A percentile compares a stretch with the other conserved stretches of the same genome.
Evolutionary conservation across 2,888 invertebrate genomes (phyloP).

Genomic region (Drosophila parthenogenetica): DNA sequence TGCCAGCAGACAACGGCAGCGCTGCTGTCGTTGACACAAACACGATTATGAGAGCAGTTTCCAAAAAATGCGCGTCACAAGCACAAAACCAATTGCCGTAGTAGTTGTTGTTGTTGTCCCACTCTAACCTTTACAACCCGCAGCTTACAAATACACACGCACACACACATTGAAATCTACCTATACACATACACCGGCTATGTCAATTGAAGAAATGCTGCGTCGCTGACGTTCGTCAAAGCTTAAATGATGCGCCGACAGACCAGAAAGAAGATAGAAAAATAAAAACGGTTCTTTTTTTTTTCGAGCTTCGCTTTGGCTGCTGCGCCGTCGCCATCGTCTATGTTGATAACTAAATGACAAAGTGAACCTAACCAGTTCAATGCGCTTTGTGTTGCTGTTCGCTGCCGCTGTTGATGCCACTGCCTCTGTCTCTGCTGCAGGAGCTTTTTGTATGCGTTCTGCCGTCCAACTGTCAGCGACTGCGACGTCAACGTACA

Average conservation of each 20-base stretch:
- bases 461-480: neutral
- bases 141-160: conserved; percentile 13
- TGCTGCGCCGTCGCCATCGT: conserved; percentile 28
- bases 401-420: no score
- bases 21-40: conserved; percentile 10
- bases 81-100: conserved; percentile 22
- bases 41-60: conserved; percentile 25
- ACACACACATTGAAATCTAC: neutral
- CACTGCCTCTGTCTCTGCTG: conserved; percentile 22
- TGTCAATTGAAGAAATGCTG: neutral
- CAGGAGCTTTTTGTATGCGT: conserved; percentile 24
- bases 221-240: conserved; percentile 23
- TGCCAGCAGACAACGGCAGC: neutral
- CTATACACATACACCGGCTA: neutral
- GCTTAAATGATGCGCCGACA: conserved; percentile 38
- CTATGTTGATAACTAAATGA: conserved; percentile 68
- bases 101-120: conserved; percentile 8
- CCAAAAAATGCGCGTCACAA: conserved; percentile 11
- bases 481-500: conserved; percentile 18
- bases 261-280: neutral
- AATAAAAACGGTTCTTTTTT: conserved; percentile 2
- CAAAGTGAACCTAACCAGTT: conserved; percentile 70
- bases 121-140: neutral
- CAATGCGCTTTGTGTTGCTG: conserved; percentile 70
- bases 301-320: neutral